A percentile compares a stretch with the other conserved stretches of the same genome.
Conservation (phyloP, 2,113 vertebrate species). For the Neogobius melanostomus region DNA sequence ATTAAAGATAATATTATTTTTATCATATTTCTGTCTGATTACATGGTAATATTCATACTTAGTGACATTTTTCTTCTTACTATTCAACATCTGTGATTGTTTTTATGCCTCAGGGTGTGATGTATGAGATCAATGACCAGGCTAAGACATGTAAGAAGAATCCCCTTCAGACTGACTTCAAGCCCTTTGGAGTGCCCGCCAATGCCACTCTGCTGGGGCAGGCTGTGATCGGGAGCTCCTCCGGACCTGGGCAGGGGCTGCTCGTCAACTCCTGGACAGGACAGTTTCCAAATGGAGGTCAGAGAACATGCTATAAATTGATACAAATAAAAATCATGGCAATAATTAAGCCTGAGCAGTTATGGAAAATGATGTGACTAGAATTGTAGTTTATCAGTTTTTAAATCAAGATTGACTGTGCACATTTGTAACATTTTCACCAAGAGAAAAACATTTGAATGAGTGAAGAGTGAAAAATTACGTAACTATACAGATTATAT, state of each 20-base stretch:
- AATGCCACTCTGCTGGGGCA: constrained; percentile 56
- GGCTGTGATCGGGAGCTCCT: constrained; percentile 63
- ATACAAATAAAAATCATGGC: no score
- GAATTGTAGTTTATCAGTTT: no score
- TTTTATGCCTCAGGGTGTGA: constrained; percentile 38
- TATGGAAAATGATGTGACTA: no score
- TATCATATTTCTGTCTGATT: no score
- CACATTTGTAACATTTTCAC: no score
- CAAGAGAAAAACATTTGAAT: no score
- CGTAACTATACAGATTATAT: no score
- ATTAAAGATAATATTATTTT: no score
- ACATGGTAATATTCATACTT: not conserved
- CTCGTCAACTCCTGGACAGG: constrained; percentile 74
- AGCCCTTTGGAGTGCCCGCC: constrained; percentile 61
- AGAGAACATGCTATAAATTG: not conserved
- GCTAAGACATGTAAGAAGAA: constrained; percentile 58
- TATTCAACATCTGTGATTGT: not conserved
- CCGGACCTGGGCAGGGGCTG: constrained; percentile 66
- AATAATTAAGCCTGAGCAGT: no score
- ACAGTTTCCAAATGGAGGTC: constrained; percentile 30
- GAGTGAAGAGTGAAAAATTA: no score
- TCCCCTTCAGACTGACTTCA: constrained; percentile 52
- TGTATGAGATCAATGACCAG: constrained; percentile 59
- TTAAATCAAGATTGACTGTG: no score
- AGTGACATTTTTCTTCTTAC: not conserved